Conservation (phyloP, 1,140 invertebrate genomes). For the Euwallacea fornicatus region DNA sequence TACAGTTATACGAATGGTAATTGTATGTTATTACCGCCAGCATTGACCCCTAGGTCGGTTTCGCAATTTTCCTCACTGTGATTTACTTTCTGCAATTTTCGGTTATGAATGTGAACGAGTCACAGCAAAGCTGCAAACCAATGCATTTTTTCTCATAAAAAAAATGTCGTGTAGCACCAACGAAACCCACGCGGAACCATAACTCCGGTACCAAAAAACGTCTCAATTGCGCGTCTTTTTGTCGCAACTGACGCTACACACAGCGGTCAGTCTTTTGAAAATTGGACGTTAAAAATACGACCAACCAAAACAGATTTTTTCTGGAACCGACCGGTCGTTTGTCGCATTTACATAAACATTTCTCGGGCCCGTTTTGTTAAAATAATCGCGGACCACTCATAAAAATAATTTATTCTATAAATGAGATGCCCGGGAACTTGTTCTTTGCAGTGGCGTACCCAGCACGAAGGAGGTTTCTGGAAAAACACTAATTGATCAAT, state of each 20-base stretch:
- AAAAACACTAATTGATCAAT: too few relatives aligned
- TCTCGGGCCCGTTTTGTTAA: slow-evolving; percentile 9
- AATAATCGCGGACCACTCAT: slow-evolving; percentile 22
- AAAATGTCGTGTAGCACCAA: background rate
- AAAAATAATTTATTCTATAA: slow-evolving; percentile 27
- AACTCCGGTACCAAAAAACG: background rate
- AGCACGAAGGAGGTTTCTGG: too few relatives aligned
- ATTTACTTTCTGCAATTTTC: too few relatives aligned
- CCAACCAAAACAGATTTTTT: slow-evolving; percentile 17
- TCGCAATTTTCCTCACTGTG: too few relatives aligned
- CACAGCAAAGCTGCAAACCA: too few relatives aligned
- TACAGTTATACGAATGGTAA: slow-evolving; percentile 16
- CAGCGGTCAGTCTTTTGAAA: slow-evolving; percentile 15
- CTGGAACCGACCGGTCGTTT: background rate
- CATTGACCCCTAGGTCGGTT: slow-evolving; percentile 6
- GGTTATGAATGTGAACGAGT: too few relatives aligned
- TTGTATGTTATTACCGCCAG: slow-evolving; percentile 14
- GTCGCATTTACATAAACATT: slow-evolving; percentile 19
- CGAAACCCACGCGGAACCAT: slow-evolving; percentile 1
- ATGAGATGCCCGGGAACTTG: too few relatives aligned
- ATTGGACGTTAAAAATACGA: background rate
- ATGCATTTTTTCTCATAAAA: background rate
- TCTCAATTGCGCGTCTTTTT: slow-evolving; percentile 2
- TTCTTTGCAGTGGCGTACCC: too few relatives aligned
- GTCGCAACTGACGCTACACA: background rate